Base-by-base conservation (phyloP, 1,140 invertebrate species). In the Phymorhynchus buccinoides region DNA sequence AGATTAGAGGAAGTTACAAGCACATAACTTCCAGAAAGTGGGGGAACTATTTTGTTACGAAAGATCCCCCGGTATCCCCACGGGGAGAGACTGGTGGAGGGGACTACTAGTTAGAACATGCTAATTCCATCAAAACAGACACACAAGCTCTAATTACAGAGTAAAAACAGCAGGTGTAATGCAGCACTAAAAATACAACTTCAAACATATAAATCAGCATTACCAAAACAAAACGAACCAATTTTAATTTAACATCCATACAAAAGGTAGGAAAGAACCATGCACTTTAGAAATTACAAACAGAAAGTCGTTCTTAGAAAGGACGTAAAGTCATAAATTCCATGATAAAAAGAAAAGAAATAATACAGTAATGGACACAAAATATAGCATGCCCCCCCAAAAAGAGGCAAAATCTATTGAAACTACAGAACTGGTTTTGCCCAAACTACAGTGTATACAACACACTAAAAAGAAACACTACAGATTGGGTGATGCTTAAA, bases 401-500 rank as follows among this genome's bases (percentile, higher is more conserved):
- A n/a, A 42, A 75, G 7, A 12, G 18, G 35, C 42, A 75, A 75
- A 84, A 73, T 14, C 9, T 35, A 83, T 41, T 30, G 16, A 73
- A 42, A 27, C 18, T 71, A 32, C 30, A 75, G 35, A 71, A 75
- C 16, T 27, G 1, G 39, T 22, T 32, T n/a, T n/a, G n/a, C n/a
- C n/a, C n/a, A n/a, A 52, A 81, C 14, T 7, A 81, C 27, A 56
- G 9, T 18, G 56, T 16, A 56, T 32, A 48, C 48, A 81, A 56
- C 6, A 32, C 48, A 41, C 35, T 14, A 84, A 79, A 66, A 22
- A 71, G 30, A 27, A n/a, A 80, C 62, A 37, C 71, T 71, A 80
- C 77, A 44, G 48, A n/a, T 66, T 75, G 27, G 77, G n/a, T 73
- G 52, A 14, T 84, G 83, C 39, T 68, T 30, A 9, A 71, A 83